Conservation (phyloP, 2,888 invertebrate species). For the Drosophila pseudotakahashii region DNA sequence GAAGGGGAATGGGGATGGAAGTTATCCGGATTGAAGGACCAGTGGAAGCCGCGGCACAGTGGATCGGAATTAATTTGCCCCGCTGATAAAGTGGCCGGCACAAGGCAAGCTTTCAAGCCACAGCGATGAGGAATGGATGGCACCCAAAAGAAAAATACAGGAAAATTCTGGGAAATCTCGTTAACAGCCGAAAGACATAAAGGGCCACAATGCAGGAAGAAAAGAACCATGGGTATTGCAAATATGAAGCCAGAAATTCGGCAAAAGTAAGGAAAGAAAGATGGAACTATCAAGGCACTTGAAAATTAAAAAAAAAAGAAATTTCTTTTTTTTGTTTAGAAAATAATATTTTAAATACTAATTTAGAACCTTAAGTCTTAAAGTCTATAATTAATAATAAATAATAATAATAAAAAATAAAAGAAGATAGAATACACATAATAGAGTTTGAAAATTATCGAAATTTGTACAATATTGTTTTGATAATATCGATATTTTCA, state of each 20-base stretch:
- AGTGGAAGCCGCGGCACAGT: conserved; percentile 22
- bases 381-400: too few species aligned
- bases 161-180: background rate
- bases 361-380: too few species aligned
- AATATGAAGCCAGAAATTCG: background rate
- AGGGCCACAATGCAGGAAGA: too few species aligned
- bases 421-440: too few species aligned
- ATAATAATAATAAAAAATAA: too few species aligned
- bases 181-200: background rate
- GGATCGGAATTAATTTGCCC: conserved; percentile 5
- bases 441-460: too few species aligned
- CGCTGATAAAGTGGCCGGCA: conserved; percentile 15
- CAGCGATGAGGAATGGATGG: background rate
- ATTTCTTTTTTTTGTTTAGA: too few species aligned
- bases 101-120: background rate
- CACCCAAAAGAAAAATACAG: background rate
- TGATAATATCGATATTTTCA: too few species aligned
- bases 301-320: too few species aligned
- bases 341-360: too few species aligned
- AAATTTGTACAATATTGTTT: too few species aligned
- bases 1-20: background rate
- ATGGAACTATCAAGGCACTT: background rate
- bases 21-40: conserved; percentile 1
- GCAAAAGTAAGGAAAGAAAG: background rate
- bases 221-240: too few species aligned